Evolutionary conservation across 2,113 vertebrate genomes (phyloP).

Genomic region (Onychostoma macrolepis): DNA sequence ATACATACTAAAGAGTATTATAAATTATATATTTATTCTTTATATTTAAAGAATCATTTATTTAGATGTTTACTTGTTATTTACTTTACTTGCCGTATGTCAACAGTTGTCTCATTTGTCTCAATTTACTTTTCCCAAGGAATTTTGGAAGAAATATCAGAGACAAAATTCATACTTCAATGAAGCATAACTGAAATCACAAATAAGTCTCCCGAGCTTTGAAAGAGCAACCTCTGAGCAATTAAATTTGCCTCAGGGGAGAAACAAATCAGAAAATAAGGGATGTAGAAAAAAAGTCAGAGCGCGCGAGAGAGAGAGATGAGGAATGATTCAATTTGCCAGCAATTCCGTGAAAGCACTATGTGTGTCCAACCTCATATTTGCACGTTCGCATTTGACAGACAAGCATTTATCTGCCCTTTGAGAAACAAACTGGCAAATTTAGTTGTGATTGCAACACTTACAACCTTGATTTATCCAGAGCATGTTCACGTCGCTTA

Average conservation of each 20-base stretch:
- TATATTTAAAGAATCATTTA: not conserved
- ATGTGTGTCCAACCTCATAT: conserved; percentile 11
- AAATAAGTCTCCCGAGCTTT: not conserved
- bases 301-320: conserved; percentile 5
- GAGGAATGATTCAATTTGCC: conserved; percentile 46
- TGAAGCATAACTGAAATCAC: not conserved
- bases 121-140: not conserved
- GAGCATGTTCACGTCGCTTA: not conserved
- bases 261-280: not conserved
- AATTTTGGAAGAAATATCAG: not conserved
- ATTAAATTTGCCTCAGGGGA: conserved; percentile 13
- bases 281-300: not conserved
- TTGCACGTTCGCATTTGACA: not conserved
- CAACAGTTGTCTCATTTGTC: not conserved
- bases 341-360: conserved; percentile 1
- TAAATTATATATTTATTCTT: not conserved
- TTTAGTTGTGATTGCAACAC: conserved; percentile 36
- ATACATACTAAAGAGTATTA: no score
- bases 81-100: not conserved
- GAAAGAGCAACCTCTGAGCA: not conserved
- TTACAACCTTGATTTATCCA: not conserved
- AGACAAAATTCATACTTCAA: not conserved
- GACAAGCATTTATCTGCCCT: conserved; percentile 31
- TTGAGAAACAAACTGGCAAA: conserved; percentile 16
- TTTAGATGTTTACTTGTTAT: not conserved